These are phyloP conservation scores for Parotocinclus haroldoi DNA, from an alignment of 2,797 vertebrate species.

Conservation along the genomic window DNA sequence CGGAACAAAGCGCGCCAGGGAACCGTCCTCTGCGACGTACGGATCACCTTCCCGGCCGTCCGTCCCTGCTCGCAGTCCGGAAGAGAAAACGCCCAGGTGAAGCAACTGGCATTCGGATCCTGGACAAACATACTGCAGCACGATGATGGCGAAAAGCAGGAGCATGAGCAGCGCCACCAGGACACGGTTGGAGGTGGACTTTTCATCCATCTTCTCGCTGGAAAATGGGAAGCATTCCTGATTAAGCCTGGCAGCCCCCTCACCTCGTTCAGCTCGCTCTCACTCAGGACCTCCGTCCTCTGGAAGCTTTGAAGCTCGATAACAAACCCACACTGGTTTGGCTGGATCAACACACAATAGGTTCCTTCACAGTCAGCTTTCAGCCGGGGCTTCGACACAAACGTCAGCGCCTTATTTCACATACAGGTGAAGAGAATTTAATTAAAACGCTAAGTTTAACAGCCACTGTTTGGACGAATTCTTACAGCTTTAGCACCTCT, in stretches of 20 bases:
- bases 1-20: conserved; percentile 81
- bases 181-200: conserved; percentile 78
- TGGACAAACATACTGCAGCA: conserved; percentile 92
- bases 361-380: no score
- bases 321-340: conserved; percentile 25
- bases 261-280: background rate
- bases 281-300: conserved; percentile 2
- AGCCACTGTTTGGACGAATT: background rate
- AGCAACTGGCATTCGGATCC: conserved; percentile 86
- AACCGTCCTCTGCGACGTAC: conserved; percentile 87
- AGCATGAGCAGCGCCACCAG: conserved; percentile 84
- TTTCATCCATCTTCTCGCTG: conserved; percentile 84
- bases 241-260: conserved; percentile 6
- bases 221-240: conserved; percentile 72
- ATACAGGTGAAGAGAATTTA: no score
- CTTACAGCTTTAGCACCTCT: background rate
- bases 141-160: conserved; percentile 88
- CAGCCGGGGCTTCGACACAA: no score
- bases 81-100: conserved; percentile 68
- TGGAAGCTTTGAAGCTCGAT: conserved; percentile 18
- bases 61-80: conserved; percentile 43
- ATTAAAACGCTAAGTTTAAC: no score
- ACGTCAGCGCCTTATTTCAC: no score
- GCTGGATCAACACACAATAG: conserved; percentile 4
- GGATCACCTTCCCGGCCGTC: conserved; percentile 67